A percentile compares a stretch with the other conserved stretches of the same genome.
These are phyloP conservation scores for Myrmophylax atrothorax DNA, from an alignment of 2,113 vertebrate species.

Conservation along the genomic window DNA sequence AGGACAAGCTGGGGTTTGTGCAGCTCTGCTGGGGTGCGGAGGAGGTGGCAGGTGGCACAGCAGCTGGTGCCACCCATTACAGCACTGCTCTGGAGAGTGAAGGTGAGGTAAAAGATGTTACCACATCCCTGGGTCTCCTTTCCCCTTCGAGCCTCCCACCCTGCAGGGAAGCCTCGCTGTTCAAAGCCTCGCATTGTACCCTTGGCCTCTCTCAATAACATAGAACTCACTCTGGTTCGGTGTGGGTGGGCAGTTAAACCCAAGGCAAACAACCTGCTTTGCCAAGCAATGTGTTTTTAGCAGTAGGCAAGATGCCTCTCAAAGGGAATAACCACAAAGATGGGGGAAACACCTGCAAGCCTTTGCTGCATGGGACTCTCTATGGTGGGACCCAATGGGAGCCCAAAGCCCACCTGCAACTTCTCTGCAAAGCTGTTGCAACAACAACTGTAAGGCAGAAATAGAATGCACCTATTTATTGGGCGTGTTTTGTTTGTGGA, in stretches of 20 bases:
- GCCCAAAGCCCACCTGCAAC: background rate
- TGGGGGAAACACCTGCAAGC: constrained; percentile 5
- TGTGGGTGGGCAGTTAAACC: constrained; percentile 33
- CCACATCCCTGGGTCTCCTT: background rate
- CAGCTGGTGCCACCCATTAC: background rate
- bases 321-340: background rate
- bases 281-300: background rate
- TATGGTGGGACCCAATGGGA: background rate
- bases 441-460: background rate
- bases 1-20: constrained; percentile 21
- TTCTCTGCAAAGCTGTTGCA: background rate
- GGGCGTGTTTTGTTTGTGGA: background rate
- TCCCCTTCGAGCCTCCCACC: background rate
- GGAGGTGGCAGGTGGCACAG: background rate
- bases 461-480: background rate
- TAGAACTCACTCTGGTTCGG: background rate
- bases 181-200: background rate
- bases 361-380: background rate
- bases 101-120: background rate
- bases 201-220: background rate
- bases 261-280: background rate
- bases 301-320: background rate
- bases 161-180: background rate
- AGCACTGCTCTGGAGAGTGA: background rate
- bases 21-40: background rate